Percentiles rank a stretch among this genome's conserved stretches.
These are phyloP conservation scores for Eudyptes chrysolophus DNA, from an alignment of 2,113 vertebrate species.

Conservation along the genomic window DNA sequence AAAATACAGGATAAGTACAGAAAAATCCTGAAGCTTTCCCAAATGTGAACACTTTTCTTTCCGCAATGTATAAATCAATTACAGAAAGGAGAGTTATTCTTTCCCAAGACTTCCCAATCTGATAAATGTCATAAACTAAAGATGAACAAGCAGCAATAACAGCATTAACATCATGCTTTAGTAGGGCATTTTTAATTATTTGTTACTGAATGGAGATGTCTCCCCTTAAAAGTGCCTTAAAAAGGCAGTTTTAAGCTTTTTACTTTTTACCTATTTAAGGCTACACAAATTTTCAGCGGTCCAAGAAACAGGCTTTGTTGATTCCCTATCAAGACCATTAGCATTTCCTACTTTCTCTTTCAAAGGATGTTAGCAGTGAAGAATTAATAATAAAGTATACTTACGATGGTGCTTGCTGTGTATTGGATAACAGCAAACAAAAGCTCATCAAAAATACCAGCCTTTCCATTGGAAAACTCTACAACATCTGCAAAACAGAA, in stretches of 20 bases:
- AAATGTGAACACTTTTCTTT: neutral
- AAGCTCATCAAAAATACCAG: conserved; percentile 24
- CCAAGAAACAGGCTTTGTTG: neutral
- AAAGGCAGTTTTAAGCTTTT: neutral
- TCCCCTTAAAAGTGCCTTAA: neutral
- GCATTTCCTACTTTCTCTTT: neutral
- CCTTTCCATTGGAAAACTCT: conserved; percentile 37
- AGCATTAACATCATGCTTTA: neutral
- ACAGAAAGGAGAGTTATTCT: neutral
- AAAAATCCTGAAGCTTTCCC: neutral
- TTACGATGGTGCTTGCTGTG: conserved; percentile 66
- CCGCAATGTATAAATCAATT: neutral
- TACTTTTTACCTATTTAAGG: neutral
- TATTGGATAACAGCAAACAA: neutral
- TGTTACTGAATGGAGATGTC: neutral
- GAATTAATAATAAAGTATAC: conserved; percentile 30
- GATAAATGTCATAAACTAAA: neutral
- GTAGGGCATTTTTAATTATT: neutral
- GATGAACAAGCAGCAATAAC: neutral
- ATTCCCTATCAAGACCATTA: neutral
- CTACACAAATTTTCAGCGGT: neutral
- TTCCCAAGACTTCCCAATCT: neutral
- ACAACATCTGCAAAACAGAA: conserved; percentile 14
- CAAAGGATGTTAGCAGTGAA: neutral
- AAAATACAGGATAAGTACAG: neutral